These are phyloP conservation scores for Antechinus stuartii DNA, from an alignment of 2,113 vertebrate species.

Conservation along the genomic window DNA sequence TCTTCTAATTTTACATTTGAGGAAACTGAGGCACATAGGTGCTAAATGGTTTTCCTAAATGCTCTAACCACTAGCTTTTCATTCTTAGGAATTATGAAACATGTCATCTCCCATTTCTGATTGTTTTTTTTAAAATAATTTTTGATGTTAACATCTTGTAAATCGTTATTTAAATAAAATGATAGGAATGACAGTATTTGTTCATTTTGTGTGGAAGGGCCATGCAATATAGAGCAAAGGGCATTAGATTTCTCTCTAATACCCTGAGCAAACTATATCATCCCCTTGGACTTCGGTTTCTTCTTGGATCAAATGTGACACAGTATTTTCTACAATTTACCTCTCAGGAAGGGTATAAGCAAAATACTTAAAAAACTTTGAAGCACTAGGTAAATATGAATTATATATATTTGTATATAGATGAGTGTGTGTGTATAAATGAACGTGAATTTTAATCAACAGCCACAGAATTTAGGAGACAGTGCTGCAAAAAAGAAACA, in stretches of 20 bases:
- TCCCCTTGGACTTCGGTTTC: neutral
- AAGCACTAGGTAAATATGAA: neutral
- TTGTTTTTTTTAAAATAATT: neutral
- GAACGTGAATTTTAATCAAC: neutral
- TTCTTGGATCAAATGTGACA: neutral
- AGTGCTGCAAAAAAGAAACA: neutral
- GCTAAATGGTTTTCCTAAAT: neutral
- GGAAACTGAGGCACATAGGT: neutral
- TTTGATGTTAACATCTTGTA: neutral
- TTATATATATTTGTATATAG: neutral
- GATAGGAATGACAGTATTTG: neutral
- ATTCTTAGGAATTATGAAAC: neutral
- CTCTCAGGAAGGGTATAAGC: neutral
- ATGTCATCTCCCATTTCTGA: neutral
- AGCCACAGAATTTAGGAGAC: neutral
- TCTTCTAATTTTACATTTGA: neutral
- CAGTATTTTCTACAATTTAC: neutral
- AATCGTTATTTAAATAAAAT: neutral
- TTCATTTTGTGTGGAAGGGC: neutral
- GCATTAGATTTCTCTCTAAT: neutral
- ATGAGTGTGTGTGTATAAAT: neutral
- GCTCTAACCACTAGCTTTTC: neutral
- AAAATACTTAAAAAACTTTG: neutral
- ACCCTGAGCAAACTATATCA: neutral
- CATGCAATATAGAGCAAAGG: neutral